These are phyloP conservation scores for Ochotona princeps DNA, from an alignment of 2,113 vertebrate genomes.

Conservation along the genomic window DNA sequence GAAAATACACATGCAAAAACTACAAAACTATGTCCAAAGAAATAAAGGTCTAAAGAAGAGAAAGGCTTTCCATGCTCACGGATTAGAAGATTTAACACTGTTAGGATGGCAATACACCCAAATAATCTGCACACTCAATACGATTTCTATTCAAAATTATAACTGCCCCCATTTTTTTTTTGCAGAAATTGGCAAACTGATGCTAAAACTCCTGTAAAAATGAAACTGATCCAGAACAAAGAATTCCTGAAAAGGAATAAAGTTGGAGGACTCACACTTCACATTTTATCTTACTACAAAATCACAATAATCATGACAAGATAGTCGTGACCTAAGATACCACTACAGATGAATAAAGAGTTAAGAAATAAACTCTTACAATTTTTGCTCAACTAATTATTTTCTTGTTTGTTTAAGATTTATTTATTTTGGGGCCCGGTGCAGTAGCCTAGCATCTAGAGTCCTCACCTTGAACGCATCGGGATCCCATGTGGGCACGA, in stretches of 20 bases:
- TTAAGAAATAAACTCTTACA: slow-evolving; percentile 42
- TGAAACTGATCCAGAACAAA: slow-evolving; percentile 33
- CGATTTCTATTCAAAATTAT: slow-evolving; percentile 29
- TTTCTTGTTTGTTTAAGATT: no score
- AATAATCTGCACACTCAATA: slow-evolving; percentile 26
- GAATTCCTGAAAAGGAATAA: slow-evolving; percentile 28
- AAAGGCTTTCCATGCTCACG: not conserved
- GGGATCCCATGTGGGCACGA: no score
- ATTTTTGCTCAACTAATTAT: slow-evolving; percentile 8
- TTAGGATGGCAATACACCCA: not conserved
- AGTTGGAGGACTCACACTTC: slow-evolving; percentile 5
- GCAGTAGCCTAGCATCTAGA: not conserved
- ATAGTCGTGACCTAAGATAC: not conserved
- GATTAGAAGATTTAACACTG: not conserved
- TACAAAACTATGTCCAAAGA: slow-evolving; percentile 33
- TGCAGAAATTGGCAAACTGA: not conserved
- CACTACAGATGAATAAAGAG: not conserved
- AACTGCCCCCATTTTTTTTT: not conserved
- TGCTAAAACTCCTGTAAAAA: slow-evolving; percentile 37
- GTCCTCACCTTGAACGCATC: not conserved
- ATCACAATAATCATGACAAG: not conserved
- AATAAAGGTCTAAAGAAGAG: slow-evolving; percentile 1
- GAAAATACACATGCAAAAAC: no score
- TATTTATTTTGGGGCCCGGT: no score
- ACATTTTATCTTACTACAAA: slow-evolving; percentile 44